These are phyloP conservation scores for Illadopsis cleaveri DNA, from an alignment of 2,113 vertebrate genomes.

Conservation along the genomic window DNA sequence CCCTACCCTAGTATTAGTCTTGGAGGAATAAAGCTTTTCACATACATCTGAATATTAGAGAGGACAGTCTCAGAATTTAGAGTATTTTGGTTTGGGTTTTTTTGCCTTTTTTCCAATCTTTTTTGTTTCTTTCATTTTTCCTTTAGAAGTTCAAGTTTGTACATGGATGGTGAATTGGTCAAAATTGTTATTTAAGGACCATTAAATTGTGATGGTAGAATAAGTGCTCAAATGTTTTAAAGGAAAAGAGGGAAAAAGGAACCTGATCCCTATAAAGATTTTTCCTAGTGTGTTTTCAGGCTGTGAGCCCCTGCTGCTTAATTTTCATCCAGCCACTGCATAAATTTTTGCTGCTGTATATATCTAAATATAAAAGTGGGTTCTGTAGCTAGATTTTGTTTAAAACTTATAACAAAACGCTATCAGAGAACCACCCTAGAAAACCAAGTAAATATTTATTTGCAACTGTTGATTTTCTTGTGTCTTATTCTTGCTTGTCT, in stretches of 20 bases:
- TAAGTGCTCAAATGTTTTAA: background rate
- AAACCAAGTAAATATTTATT: background rate
- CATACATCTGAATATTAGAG: background rate
- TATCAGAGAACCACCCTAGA: background rate
- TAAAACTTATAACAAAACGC: background rate
- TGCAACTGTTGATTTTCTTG: background rate
- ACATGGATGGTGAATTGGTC: background rate
- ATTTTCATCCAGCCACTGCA: background rate
- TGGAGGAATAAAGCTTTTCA: background rate
- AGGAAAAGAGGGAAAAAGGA: background rate
- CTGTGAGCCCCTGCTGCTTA: background rate
- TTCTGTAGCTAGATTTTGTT: background rate
- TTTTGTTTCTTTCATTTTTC: background rate
- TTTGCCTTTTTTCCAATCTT: accelerated
- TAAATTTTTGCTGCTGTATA: background rate
- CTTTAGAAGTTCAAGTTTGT: background rate
- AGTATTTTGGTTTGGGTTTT: background rate
- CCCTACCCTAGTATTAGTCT: background rate
- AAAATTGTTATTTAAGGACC: background rate
- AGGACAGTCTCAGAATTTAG: background rate
- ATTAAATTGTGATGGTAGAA: background rate
- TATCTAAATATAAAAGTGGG: background rate
- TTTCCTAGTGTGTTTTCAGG: background rate
- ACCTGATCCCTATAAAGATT: background rate
- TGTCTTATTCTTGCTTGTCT: background rate